These are phyloP conservation scores for Arvicola amphibius DNA, from an alignment of 2,797 vertebrate species.

Conservation along the genomic window DNA sequence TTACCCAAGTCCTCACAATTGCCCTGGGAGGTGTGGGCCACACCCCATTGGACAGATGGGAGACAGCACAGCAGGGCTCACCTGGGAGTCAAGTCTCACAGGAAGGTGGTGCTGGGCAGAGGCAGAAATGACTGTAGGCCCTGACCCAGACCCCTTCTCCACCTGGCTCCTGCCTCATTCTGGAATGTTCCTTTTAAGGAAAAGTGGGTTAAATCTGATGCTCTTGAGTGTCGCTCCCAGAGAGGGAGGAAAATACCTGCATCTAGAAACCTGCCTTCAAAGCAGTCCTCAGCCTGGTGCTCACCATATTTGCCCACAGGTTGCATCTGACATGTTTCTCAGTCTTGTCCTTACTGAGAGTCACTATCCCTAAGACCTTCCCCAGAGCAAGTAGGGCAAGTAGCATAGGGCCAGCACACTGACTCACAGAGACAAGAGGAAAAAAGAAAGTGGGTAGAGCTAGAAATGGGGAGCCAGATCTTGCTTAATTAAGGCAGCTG, in stretches of 20 bases:
- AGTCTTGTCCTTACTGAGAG: not conserved
- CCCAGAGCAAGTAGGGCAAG: not conserved
- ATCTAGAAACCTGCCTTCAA: not conserved
- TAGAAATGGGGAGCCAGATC: rapidly evolving
- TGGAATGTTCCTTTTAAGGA: not conserved
- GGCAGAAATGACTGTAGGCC: not conserved
- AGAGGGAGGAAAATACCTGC: not conserved
- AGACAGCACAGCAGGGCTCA: not conserved
- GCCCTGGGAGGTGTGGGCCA: not conserved
- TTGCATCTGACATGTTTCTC: not conserved
- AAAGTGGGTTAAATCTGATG: not conserved
- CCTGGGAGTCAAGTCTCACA: not conserved
- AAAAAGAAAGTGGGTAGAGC: not conserved
- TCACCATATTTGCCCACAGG: not conserved
- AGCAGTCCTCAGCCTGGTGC: not conserved
- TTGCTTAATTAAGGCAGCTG: not conserved
- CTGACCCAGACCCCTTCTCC: not conserved
- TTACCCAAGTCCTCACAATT: not conserved
- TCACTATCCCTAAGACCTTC: not conserved
- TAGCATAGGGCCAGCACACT: not conserved
- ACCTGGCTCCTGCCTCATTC: not conserved
- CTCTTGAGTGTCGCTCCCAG: not conserved
- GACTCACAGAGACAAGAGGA: not conserved
- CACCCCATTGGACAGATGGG: not conserved
- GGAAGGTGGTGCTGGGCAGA: not conserved